Conservation (phyloP, 2,113 vertebrate genomes). For the Cyrtonyx montezumae region DNA sequence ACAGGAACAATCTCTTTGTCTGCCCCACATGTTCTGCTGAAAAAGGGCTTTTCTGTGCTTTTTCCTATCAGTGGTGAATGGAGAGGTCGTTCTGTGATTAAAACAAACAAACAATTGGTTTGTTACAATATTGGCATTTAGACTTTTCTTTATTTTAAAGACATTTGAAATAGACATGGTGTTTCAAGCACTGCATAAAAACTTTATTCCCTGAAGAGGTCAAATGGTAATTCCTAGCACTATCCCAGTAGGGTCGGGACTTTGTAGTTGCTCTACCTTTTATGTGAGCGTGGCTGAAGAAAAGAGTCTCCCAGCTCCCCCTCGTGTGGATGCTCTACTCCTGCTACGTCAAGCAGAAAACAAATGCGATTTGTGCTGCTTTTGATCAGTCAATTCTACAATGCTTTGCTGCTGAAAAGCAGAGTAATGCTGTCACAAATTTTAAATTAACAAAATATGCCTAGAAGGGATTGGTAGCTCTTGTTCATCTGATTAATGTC, state of each 20-base stretch:
- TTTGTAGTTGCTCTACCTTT: slow-evolving; percentile 28
- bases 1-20: background rate
- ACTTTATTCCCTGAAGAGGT: background rate
- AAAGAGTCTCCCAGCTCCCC: slow-evolving; percentile 60
- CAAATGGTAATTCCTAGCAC: background rate
- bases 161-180: background rate
- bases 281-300: slow-evolving; percentile 8
- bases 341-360: slow-evolving; percentile 59
- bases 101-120: background rate
- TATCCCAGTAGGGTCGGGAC: background rate
- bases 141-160: slow-evolving; percentile 21
- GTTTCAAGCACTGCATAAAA: background rate
- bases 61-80: background rate
- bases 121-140: background rate
- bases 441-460: slow-evolving; percentile 72
- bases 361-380: slow-evolving; percentile 28
- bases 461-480: slow-evolving; percentile 50
- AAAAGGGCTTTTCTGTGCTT: background rate
- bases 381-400: slow-evolving; percentile 54
- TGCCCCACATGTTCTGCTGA: background rate
- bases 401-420: slow-evolving; percentile 59
- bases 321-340: slow-evolving; percentile 47
- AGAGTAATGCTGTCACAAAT: slow-evolving; percentile 58
- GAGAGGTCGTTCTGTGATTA: background rate
- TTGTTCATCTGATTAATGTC: slow-evolving; percentile 65